phyloP scores from a whole-genome alignment of 2,797 vertebrate genomes.

The Glossophaga mutica region DNA sequence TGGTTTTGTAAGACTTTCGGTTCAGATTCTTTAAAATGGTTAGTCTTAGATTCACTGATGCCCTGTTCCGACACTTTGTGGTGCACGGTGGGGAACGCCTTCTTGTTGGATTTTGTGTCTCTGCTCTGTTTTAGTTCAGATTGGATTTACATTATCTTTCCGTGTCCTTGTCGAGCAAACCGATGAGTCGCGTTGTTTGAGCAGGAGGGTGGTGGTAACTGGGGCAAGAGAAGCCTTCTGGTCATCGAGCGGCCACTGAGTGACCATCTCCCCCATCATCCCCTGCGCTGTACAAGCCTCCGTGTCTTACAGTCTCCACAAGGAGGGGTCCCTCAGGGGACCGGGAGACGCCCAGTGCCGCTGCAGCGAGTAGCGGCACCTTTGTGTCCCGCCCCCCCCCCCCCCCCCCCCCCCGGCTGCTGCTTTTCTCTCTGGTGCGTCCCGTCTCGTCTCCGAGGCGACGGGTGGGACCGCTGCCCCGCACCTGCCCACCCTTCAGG shows the following conservation, averaged over 20 bases:
- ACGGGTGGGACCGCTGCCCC: background rate
- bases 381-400: background rate
- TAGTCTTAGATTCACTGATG: background rate
- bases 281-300: too few species aligned
- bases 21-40: background rate
- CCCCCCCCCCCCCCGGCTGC: background rate
- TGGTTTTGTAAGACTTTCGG: background rate
- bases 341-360: rapidly evolving
- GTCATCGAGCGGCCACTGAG: rapidly evolving
- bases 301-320: rapidly evolving
- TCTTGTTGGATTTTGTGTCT: background rate
- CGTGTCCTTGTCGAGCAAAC: too few species aligned
- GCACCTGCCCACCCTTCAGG: too few species aligned
- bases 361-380: background rate
- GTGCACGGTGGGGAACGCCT: rapidly evolving
- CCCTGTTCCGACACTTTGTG: background rate
- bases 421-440: rapidly evolving
- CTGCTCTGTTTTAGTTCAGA: too few species aligned
- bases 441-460: background rate
- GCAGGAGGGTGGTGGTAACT: background rate
- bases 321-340: background rate
- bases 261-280: rapidly evolving
- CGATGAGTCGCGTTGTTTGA: background rate
- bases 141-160: background rate
- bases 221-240: background rate